These are phyloP conservation scores for Medauroidea extradentata DNA, from an alignment of 1,140 invertebrate genomes.

Conservation along the genomic window DNA sequence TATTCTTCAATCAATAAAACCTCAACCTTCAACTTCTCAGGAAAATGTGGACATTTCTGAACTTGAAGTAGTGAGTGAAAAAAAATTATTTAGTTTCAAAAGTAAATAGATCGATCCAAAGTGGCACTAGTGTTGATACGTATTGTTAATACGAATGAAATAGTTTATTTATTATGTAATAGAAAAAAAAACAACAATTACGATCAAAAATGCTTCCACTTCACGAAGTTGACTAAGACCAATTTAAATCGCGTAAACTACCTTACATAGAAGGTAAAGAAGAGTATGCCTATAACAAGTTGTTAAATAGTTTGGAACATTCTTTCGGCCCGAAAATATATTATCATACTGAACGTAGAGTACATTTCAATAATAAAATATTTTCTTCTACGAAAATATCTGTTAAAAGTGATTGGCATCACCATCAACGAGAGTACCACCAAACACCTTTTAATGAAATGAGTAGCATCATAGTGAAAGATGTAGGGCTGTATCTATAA, in stretches of 20 bases:
- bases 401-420: conserved; percentile 18
- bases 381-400: conserved; percentile 13
- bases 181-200: conserved; percentile 1
- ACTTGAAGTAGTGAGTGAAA: conserved; percentile 5
- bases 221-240: neutral
- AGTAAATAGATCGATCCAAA: too few relatives aligned
- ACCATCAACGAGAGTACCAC: conserved; percentile 20
- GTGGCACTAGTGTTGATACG: too few relatives aligned
- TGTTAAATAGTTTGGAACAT: conserved; percentile 10
- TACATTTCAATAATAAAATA: conserved; percentile 18
- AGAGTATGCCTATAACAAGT: neutral
- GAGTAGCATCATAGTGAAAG: conserved; percentile 21
- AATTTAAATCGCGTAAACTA: conserved; percentile 1
- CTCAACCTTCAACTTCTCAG: conserved; percentile 13
- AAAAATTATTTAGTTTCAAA: conserved; percentile 7
- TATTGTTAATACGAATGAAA: too few relatives aligned
- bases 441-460: conserved; percentile 26
- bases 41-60: conserved; percentile 8
- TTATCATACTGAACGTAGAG: conserved; percentile 14
- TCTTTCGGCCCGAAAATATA: conserved; percentile 11
- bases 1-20: conserved; percentile 1
- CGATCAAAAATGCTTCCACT: conserved; percentile 6
- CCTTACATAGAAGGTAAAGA: conserved; percentile 2
- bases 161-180: neutral
- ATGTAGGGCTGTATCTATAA: too few relatives aligned